These are phyloP conservation scores for Platycheirus rosarum DNA, from an alignment of 2,888 invertebrate species.

Conservation along the genomic window DNA sequence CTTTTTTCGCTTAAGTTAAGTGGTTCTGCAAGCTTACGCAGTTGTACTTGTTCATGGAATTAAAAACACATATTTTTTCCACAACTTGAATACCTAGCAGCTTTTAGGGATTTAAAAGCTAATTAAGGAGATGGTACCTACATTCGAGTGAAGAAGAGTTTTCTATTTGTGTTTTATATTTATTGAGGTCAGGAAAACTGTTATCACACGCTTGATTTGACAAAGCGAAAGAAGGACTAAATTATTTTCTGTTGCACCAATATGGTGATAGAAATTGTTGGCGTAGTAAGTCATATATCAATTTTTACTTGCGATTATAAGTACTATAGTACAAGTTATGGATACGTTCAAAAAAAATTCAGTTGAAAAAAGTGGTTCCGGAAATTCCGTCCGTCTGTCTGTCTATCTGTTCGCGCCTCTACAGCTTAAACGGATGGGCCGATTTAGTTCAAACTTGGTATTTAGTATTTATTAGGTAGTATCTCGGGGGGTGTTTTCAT, in stretches of 20 bases:
- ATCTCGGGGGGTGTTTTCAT: too few species aligned
- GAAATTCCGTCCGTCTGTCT: too few species aligned
- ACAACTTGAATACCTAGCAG: neutral
- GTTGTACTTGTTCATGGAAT: slow-evolving; percentile 7
- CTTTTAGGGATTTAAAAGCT: slow-evolving; percentile 24
- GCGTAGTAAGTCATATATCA: too few species aligned
- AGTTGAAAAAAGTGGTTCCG: too few species aligned
- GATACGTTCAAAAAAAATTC: too few species aligned
- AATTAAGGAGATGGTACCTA: slow-evolving; percentile 43
- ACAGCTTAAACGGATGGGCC: too few species aligned
- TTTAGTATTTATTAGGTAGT: too few species aligned
- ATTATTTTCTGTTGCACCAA: slow-evolving; percentile 33
- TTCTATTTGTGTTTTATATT: slow-evolving; percentile 35
- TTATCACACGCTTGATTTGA: slow-evolving; percentile 40
- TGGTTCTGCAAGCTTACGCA: neutral
- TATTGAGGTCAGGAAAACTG: slow-evolving; percentile 59
- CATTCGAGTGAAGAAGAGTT: slow-evolving; percentile 15
- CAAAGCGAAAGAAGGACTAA: slow-evolving; percentile 11
- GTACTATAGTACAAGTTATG: too few species aligned
- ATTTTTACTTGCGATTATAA: too few species aligned
- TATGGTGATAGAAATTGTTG: neutral
- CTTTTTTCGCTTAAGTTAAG: slow-evolving; percentile 25
- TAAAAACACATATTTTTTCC: slow-evolving; percentile 2
- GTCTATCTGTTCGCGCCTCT: too few species aligned
- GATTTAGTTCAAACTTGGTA: too few species aligned